phyloP scores from a whole-genome alignment of 2,797 vertebrate species.

The Acrossocheilus fasciatus region DNA sequence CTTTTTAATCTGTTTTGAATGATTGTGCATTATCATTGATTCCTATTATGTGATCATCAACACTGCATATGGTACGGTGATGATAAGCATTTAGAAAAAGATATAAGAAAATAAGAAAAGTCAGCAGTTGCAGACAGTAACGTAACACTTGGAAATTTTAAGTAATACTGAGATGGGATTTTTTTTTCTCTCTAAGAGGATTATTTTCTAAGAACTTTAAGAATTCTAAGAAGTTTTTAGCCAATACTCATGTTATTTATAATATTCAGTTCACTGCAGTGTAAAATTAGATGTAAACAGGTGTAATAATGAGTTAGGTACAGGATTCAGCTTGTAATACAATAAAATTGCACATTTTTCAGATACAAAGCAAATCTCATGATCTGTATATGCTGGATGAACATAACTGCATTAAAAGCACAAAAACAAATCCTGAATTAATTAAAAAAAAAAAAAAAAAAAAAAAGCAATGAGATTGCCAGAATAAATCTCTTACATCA shows the following conservation, averaged over 20 bases:
- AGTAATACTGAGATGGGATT: neutral
- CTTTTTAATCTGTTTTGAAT: constrained; percentile 62
- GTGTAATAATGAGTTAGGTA: neutral
- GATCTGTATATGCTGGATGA: neutral
- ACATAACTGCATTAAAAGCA: neutral
- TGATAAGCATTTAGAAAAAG: neutral
- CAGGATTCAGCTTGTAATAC: neutral
- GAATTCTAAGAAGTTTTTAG: neutral
- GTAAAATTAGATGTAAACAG: neutral
- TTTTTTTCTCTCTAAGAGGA: neutral
- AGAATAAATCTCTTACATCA: neutral
- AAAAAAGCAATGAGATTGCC: too few relatives aligned
- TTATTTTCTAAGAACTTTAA: neutral
- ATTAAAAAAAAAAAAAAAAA: neutral
- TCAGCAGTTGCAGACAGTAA: neutral
- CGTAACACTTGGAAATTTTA: neutral
- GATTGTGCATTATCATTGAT: constrained; percentile 14
- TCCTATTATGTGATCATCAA: neutral
- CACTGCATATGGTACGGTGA: neutral
- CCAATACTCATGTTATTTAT: neutral
- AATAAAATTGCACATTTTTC: neutral
- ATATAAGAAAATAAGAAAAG: neutral
- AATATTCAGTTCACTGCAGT: neutral
- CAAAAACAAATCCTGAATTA: constrained; percentile 8
- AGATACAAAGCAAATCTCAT: neutral